These are phyloP conservation scores for Sarcophaga carnaria DNA, from an alignment of 2,888 invertebrate genomes.

Conservation along the genomic window DNA sequence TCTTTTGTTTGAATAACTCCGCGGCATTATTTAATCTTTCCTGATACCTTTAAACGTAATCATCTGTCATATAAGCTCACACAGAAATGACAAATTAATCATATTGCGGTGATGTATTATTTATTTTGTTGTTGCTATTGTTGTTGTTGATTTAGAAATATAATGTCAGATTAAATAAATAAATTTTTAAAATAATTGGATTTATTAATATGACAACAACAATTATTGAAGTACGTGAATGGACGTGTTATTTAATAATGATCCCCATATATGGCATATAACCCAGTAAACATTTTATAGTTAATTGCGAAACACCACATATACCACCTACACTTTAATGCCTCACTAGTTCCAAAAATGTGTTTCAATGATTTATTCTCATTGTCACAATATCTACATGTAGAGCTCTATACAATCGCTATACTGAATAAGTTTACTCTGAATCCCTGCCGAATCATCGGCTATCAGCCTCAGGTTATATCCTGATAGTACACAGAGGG, in stretches of 20 bases:
- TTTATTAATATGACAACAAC: slow-evolving; percentile 28
- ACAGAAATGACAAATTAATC: slow-evolving; percentile 3
- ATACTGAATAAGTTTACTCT: no score
- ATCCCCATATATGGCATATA: background rate
- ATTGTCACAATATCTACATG: no score
- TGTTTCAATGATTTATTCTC: no score
- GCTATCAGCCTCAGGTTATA: no score
- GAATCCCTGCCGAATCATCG: no score
- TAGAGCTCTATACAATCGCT: no score
- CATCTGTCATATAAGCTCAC: slow-evolving; percentile 18
- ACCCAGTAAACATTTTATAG: background rate
- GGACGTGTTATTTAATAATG: slow-evolving; percentile 20
- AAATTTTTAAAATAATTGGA: slow-evolving; percentile 43
- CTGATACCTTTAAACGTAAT: background rate
- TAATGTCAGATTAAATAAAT: slow-evolving; percentile 41
- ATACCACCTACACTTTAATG: no score
- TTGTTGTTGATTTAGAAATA: slow-evolving; percentile 26
- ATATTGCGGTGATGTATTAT: background rate
- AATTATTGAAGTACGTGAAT: no score
- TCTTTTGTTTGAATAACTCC: background rate
- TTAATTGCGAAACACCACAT: no score
- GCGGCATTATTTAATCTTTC: background rate
- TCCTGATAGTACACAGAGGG: no score
- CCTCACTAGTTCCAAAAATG: no score
- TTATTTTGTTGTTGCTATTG: background rate